Evolutionary conservation across 1,140 invertebrate genomes (phyloP).

Genomic region (Hyposmocoma kahamanoa): DNA sequence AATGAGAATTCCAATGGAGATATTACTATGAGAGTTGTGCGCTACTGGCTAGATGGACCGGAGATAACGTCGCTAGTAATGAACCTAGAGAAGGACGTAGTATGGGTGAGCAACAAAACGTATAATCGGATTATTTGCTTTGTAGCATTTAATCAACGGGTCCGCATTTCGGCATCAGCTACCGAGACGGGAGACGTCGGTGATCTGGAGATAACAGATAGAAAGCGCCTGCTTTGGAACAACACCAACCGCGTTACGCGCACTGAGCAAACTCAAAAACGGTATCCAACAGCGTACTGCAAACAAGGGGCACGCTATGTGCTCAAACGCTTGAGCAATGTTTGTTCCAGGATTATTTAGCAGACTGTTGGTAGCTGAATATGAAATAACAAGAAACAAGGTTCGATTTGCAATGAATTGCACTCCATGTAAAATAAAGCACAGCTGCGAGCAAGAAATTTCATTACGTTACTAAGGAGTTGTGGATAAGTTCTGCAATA

Average conservation of each 20-base stretch:
- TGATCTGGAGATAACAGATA: constrained; percentile 60
- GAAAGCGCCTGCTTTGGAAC: constrained; percentile 44
- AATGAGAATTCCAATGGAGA: neutral
- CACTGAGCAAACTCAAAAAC: constrained; percentile 42
- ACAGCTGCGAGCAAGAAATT: no score
- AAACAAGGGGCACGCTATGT: constrained; percentile 30
- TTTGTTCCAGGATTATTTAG: no score
- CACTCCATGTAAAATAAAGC: no score
- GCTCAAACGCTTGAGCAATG: no score
- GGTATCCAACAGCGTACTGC: constrained; percentile 20
- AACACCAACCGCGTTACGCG: constrained; percentile 60
- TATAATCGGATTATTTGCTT: constrained; percentile 38
- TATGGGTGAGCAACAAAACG: constrained; percentile 22
- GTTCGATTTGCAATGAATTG: no score
- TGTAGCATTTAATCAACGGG: constrained; percentile 40
- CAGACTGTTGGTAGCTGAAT: no score
- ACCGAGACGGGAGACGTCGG: constrained; percentile 30
- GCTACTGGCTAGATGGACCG: neutral
- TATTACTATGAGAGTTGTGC: neutral
- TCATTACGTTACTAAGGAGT: no score
- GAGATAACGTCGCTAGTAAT: neutral
- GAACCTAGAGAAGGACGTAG: constrained; percentile 24
- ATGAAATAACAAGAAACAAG: no score
- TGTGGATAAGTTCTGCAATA: constrained; percentile 21
- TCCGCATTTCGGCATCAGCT: constrained; percentile 33